Percentiles rank a stretch among this genome's conserved stretches.
Conservation (phyloP, 2,797 vertebrate genomes). For the Sciurus carolinensis region DNA sequence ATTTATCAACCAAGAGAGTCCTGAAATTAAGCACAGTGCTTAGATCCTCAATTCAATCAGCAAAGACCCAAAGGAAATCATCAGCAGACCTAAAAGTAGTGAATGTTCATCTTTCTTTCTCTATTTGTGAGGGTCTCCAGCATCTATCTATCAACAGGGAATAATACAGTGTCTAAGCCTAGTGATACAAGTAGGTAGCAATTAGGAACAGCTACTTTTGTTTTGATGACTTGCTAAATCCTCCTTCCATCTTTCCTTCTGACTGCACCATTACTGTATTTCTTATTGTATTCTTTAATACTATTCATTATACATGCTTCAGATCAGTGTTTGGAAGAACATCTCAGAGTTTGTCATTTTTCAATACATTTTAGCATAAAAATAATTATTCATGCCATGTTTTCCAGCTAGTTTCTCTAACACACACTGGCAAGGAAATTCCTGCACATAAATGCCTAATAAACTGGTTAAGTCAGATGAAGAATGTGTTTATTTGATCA, state of each 20-base stretch:
- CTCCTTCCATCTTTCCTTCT: background rate
- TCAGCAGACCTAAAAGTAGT: background rate
- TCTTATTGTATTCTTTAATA: background rate
- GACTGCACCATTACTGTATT: background rate
- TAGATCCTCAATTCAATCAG: constrained; percentile 41
- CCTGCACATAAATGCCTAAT: background rate
- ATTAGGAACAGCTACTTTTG: background rate
- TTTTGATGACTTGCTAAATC: background rate
- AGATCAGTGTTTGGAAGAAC: background rate
- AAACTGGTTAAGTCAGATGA: background rate
- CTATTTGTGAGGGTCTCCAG: background rate
- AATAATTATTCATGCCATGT: background rate
- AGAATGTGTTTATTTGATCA: background rate
- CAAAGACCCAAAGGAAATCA: constrained; percentile 53
- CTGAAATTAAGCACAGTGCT: constrained; percentile 5
- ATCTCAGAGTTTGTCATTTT: background rate
- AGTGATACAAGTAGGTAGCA: background rate
- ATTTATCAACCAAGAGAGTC: constrained; percentile 75
- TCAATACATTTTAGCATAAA: background rate
- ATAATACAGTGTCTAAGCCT: background rate
- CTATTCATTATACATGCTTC: background rate
- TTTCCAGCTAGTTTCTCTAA: background rate
- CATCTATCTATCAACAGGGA: background rate
- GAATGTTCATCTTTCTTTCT: background rate
- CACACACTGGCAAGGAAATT: background rate